Base-by-base conservation (phyloP, 2,797 vertebrate genomes). In the Sebastes kiyomatsui region DNA sequence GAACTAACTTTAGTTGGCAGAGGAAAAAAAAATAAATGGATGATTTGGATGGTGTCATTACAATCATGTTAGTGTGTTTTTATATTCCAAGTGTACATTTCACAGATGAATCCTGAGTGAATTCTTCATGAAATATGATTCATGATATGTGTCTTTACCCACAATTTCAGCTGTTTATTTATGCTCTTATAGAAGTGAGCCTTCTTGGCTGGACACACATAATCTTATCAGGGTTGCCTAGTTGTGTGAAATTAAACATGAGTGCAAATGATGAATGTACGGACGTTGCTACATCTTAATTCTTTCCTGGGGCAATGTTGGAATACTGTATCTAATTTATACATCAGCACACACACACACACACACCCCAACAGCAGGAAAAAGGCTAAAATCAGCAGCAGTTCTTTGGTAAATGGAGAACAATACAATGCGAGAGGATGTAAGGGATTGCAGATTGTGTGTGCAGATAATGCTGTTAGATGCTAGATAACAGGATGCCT, bases 381-480 rank as follows among this genome's bases (percentile, higher is more conserved):
- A 86, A 55, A 60, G 79, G 59, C 83, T 86, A 80, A 91, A 86
- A 90, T 87, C 70, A 87, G 79, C 85, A 79, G 82, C 61, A 62
- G 64, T 81, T 88, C 58, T 66, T 72, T 70, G 30, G 77, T 90
- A 89, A 90, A 87, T 30, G 60, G 75, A 84, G 79, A 76, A 85
- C 84, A 86, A 85, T 77, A 82, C 81, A 90, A 77, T 76, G 38
- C 3, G 32, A 67, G 75, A 66, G 71, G 67, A 55, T 79, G 75
- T 62, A 75, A 77, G 71, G 61, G 75, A 76, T 83, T 87, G 70
- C 79, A 88, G 92, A 93, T 93, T 85, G 82, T 79, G 69, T 83
- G 69, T 75, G 60, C 30, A 85, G 90, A 93, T 93, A 95, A 92
- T 88, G 75, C 72, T 77, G 79, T 91, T 91, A 92, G 88, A 93